phyloP scores from a whole-genome alignment of 2,888 invertebrate genomes.

The Melinopterus prodromus region DNA sequence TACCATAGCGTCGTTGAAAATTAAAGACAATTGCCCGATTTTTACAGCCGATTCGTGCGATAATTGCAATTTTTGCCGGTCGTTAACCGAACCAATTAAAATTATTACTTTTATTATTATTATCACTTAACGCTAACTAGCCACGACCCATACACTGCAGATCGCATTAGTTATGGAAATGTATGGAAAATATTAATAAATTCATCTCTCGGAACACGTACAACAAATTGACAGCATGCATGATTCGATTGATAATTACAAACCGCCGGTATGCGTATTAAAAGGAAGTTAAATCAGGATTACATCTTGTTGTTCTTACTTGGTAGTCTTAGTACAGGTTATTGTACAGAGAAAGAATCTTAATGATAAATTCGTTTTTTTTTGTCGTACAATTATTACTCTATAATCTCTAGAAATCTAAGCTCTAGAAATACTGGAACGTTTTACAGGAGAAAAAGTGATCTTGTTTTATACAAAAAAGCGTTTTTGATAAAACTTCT shows the following conservation, averaged over 20 bases:
- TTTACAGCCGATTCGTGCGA: not conserved
- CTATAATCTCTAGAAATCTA: too few relatives aligned
- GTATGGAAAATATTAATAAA: not conserved
- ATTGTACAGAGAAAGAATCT: too few relatives aligned
- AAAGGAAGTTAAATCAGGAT: not conserved
- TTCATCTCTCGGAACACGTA: not conserved
- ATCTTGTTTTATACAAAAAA: too few relatives aligned
- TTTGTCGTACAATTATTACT: too few relatives aligned
- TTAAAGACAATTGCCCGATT: not conserved
- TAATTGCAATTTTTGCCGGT: not conserved
- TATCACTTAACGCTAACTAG: not conserved
- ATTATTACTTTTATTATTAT: constrained; percentile 4
- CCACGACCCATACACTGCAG: not conserved
- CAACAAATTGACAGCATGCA: not conserved
- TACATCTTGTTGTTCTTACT: not conserved
- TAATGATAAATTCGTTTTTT: too few relatives aligned
- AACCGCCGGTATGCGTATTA: not conserved
- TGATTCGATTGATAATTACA: not conserved
- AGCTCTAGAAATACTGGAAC: too few relatives aligned
- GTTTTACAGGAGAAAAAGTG: too few relatives aligned
- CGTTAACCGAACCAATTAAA: not conserved
- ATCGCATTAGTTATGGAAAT: not conserved
- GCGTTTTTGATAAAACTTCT: too few relatives aligned
- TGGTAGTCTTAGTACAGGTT: too few relatives aligned
- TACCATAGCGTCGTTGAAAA: not conserved